Conservation (phyloP, 2,113 vertebrate species). For the Catharus bicknelli region DNA sequence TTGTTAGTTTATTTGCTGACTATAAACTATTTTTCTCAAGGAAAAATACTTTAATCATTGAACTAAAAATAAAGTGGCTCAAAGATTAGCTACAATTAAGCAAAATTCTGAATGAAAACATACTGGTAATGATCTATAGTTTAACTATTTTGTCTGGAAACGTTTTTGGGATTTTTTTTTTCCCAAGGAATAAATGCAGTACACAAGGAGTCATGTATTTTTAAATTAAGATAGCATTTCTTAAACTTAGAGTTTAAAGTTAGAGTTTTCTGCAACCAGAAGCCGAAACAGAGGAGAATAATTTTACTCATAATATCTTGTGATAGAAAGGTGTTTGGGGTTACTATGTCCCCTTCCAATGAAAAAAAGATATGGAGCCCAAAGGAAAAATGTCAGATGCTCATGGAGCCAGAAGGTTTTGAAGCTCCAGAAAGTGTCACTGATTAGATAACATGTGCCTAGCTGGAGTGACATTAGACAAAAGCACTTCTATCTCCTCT, state of each 20-base stretch:
- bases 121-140: background rate
- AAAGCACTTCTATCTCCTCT: background rate
- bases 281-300: background rate
- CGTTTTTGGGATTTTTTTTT: background rate
- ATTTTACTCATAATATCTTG: background rate
- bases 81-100: background rate
- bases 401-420: background rate
- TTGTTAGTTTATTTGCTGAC: background rate
- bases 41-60: background rate
- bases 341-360: background rate
- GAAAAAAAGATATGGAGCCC: background rate
- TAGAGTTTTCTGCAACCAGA: background rate
- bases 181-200: background rate
- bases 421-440: background rate
- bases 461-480: background rate
- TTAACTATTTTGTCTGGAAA: background rate
- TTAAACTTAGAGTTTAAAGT: background rate
- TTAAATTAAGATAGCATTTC: background rate
- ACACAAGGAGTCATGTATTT: rapidly evolving
- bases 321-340: background rate
- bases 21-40: background rate
- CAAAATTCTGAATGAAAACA: background rate
- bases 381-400: background rate
- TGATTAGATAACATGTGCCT: background rate
- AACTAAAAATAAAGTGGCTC: background rate